Conservation (phyloP, 2,113 vertebrate genomes). For the Platycercus adscitus region DNA sequence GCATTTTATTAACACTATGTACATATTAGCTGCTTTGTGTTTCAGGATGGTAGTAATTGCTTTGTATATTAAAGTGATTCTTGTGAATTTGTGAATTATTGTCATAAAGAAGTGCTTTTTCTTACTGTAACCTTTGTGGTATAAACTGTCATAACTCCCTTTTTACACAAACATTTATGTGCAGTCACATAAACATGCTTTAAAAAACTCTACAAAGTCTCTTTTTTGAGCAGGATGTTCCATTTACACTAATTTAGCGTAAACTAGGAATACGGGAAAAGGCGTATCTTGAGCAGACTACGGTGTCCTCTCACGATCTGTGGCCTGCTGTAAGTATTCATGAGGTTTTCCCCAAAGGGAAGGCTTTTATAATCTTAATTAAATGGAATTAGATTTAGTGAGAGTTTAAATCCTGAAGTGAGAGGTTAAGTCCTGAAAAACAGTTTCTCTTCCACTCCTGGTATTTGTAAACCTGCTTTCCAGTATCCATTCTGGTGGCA, state of each 20-base stretch:
- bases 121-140: slow-evolving; percentile 85
- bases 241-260: neutral
- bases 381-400: neutral
- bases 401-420: neutral
- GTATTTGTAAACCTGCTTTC: neutral
- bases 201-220: slow-evolving; percentile 75
- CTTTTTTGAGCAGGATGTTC: slow-evolving; percentile 68
- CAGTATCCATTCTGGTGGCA: neutral
- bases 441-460: neutral
- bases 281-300: neutral
- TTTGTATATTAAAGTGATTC: slow-evolving; percentile 86
- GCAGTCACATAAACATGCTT: slow-evolving; percentile 85
- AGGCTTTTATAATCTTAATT: neutral
- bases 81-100: slow-evolving; percentile 85
- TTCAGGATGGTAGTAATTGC: slow-evolving; percentile 82
- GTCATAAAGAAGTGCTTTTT: slow-evolving; percentile 84
- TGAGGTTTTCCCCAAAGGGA: neutral
- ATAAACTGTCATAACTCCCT: slow-evolving; percentile 83
- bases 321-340: neutral
- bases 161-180: slow-evolving; percentile 85
- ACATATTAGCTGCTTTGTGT: slow-evolving; percentile 85
- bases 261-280: neutral
- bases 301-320: neutral
- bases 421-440: neutral
- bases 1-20: slow-evolving; percentile 87